These are phyloP conservation scores for Nebria ingens DNA, from an alignment of 1,140 invertebrate genomes.

Conservation along the genomic window DNA sequence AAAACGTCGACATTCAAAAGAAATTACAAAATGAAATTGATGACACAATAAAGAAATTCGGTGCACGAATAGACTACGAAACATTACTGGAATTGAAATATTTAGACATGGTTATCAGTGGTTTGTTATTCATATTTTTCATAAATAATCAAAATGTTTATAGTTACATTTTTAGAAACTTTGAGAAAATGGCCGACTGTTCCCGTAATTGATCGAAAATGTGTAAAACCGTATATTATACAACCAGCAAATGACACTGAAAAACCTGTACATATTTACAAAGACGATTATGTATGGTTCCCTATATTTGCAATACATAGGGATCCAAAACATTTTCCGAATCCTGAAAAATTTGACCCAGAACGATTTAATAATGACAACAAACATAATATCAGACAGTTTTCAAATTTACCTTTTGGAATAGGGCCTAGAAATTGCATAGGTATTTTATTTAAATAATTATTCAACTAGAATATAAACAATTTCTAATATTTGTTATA, in stretches of 20 bases:
- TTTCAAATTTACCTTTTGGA: constrained; percentile 43
- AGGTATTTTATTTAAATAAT: constrained; percentile 28
- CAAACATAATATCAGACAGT: constrained; percentile 27
- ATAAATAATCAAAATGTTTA: neutral
- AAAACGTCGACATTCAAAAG: constrained; percentile 36
- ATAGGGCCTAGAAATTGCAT: constrained; percentile 46
- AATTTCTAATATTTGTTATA: neutral
- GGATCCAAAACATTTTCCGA: constrained; percentile 12
- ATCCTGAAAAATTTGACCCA: constrained; percentile 14
- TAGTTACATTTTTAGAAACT: constrained; percentile 34
- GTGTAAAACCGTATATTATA: constrained; percentile 22
- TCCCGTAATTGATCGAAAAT: constrained; percentile 36
- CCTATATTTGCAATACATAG: constrained; percentile 43
- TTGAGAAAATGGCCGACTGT: constrained; percentile 44
- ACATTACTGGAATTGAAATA: constrained; percentile 38
- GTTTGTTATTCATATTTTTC: constrained; percentile 20
- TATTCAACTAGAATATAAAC: neutral
- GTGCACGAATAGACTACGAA: constrained; percentile 33
- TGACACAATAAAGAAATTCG: constrained; percentile 15
- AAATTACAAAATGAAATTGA: constrained; percentile 24
- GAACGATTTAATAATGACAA: constrained; percentile 28
- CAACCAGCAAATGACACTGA: constrained; percentile 14
- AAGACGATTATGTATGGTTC: constrained; percentile 31
- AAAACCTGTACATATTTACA: constrained; percentile 10
- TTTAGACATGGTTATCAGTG: constrained; percentile 40